Conservation (phyloP, 2,113 vertebrate species). For the Aepyceros melampus region DNA sequence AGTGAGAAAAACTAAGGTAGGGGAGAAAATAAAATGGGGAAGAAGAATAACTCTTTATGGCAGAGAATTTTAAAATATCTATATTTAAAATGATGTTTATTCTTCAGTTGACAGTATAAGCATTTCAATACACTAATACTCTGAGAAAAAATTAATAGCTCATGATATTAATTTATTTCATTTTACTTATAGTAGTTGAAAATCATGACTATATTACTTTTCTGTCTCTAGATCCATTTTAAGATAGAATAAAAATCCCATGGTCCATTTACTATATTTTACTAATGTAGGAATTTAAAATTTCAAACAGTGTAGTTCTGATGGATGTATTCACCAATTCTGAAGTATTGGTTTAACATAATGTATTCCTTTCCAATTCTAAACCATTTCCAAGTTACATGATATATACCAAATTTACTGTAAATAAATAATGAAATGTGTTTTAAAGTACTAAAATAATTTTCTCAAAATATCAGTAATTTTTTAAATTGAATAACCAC, state of each 20-base stretch:
- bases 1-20: not conserved
- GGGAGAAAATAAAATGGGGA: not conserved
- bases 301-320: not conserved
- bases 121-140: not conserved
- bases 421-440: not conserved
- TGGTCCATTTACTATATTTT: not conserved
- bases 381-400: not conserved
- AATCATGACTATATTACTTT: not conserved
- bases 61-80: not conserved
- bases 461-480: not conserved
- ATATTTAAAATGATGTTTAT: not conserved
- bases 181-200: not conserved
- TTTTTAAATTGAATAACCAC: not conserved
- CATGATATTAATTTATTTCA: not conserved
- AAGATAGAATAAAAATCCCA: not conserved
- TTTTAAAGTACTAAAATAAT: not conserved
- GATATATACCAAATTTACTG: not conserved
- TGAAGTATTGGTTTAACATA: not conserved
- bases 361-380: not conserved
- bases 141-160: not conserved
- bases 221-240: not conserved
- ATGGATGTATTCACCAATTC: not conserved
- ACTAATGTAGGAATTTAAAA: not conserved
- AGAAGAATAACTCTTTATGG: not conserved
- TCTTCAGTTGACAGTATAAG: not conserved